Evolutionary conservation across 2,888 invertebrate genomes (phyloP).

Genomic region (Clusia tigrina): DNA sequence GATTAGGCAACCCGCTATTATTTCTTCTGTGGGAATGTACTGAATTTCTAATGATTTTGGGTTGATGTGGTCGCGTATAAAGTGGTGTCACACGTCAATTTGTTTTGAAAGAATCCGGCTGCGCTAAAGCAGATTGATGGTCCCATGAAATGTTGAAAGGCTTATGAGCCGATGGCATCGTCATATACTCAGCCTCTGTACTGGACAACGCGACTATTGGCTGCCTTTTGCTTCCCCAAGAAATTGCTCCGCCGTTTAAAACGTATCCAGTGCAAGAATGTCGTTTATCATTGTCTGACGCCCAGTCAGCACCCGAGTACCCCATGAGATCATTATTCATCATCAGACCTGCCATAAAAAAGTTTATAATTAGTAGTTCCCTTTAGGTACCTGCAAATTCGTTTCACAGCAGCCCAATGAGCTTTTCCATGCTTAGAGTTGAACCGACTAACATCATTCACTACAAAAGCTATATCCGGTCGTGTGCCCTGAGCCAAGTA

Average conservation of each 20-base stretch:
- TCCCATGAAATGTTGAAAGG: slow-evolving; percentile 23
- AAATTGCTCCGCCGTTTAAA: slow-evolving; percentile 9
- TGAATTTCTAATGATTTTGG: slow-evolving; percentile 5
- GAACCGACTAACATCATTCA: slow-evolving; percentile 38
- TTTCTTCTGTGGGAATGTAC: slow-evolving; percentile 18
- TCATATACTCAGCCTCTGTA: slow-evolving; percentile 19
- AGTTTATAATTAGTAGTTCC: slow-evolving; percentile 24
- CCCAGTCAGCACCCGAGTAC: slow-evolving; percentile 32
- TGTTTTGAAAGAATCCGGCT: slow-evolving; percentile 23
- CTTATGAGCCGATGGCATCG: slow-evolving; percentile 12
- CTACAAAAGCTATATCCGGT: slow-evolving; percentile 37
- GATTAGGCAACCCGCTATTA: slow-evolving; percentile 18
- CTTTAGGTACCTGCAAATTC: slow-evolving; percentile 23
- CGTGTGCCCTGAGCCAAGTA: slow-evolving; percentile 31
- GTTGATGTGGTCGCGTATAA: slow-evolving; percentile 17
- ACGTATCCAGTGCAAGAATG: slow-evolving; percentile 18
- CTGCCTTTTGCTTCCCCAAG: slow-evolving; percentile 15
- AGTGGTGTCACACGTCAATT: slow-evolving; percentile 22
- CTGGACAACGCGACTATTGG: slow-evolving; percentile 14
- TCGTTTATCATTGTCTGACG: slow-evolving; percentile 19
- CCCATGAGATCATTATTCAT: slow-evolving; percentile 20
- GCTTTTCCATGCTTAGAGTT: slow-evolving; percentile 17
- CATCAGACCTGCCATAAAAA: background rate
- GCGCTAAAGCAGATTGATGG: slow-evolving; percentile 20
- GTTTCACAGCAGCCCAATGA: slow-evolving; percentile 36